These are phyloP conservation scores for Sula dactylatra DNA, from an alignment of 2,113 vertebrate genomes.

Conservation along the genomic window DNA sequence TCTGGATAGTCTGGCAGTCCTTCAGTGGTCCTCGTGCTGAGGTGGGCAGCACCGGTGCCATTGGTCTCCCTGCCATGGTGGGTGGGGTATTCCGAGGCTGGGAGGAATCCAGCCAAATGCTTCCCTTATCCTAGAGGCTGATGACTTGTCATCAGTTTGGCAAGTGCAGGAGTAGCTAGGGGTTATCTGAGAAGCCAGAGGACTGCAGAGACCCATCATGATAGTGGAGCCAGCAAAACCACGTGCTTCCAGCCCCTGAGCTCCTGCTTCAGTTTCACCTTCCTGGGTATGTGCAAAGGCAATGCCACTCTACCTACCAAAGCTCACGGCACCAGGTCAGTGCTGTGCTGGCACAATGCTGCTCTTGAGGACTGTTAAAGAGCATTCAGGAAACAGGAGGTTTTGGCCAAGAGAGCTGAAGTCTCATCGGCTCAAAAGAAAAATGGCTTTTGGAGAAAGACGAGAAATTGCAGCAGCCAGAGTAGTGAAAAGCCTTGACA, in stretches of 20 bases:
- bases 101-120: not conserved
- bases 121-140: not conserved
- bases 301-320: not conserved
- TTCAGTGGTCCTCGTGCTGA: not conserved
- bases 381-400: not conserved
- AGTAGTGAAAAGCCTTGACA: slow-evolving; percentile 39
- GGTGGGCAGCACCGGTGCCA: not conserved
- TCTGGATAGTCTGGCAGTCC: not conserved
- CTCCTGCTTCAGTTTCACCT: not conserved
- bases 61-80: not conserved
- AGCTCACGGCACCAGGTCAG: rapidly evolving
- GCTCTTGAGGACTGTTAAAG: not conserved
- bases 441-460: not conserved
- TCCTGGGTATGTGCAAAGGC: rapidly evolving
- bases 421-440: not conserved
- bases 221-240: not conserved
- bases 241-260: not conserved
- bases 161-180: rapidly evolving
- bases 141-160: not conserved
- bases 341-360: rapidly evolving
- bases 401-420: not conserved
- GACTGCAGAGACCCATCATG: not conserved
- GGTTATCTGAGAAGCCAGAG: not conserved
- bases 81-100: not conserved
- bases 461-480: not conserved